Base-by-base conservation (phyloP, 2,113 vertebrate genomes). In the Hippocampus barbouri region DNA sequence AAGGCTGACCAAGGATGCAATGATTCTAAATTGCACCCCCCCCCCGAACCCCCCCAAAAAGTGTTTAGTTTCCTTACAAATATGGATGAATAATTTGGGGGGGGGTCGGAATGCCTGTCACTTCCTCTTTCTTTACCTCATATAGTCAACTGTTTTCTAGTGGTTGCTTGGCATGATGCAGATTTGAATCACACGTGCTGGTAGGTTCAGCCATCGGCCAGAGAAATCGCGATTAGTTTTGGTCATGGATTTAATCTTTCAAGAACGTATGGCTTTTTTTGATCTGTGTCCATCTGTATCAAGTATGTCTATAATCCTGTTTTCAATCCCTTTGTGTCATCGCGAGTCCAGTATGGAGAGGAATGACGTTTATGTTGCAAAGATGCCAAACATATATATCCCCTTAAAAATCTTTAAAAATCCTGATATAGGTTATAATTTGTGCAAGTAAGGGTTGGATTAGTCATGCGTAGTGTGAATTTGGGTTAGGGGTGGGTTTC, bases 21-120 rank as follows among this genome's bases (percentile, higher is more conserved):
- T 83, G 79, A 75, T 81, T 82, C 73, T 78, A 87, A 91, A 89
- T 87, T 86, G 81, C 30, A 3, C 30, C 75, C 82, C 84, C 86
- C 69, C 30, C 30, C 4, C 30, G 30, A 34, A 4, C 81, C 84
- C 86, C 69, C 53, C 2, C 88, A 90, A 90, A 90, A 59, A 59
- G 15, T 12, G 27, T 12, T 9, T 3, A 1, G 54, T 9, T 70
- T 54, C 59, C n/a, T n/a, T 40, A 74, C 47, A 79, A 54, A 83
- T 83, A 77, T 74, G 84, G 73, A 86, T 82, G 67, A 79, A 82
- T 71, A 72, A 72, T 67, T 74, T 80, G 75, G 54, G 45, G 30
- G 16, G 43, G 66, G 72, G 41, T 14, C 43, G 77, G 81, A 69
- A 69, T 43, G 66, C 43, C 27, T 61, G 66, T 53, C 64, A 76